phyloP scores from a whole-genome alignment of 1,140 invertebrate genomes.

The Gryon sp. region DNA sequence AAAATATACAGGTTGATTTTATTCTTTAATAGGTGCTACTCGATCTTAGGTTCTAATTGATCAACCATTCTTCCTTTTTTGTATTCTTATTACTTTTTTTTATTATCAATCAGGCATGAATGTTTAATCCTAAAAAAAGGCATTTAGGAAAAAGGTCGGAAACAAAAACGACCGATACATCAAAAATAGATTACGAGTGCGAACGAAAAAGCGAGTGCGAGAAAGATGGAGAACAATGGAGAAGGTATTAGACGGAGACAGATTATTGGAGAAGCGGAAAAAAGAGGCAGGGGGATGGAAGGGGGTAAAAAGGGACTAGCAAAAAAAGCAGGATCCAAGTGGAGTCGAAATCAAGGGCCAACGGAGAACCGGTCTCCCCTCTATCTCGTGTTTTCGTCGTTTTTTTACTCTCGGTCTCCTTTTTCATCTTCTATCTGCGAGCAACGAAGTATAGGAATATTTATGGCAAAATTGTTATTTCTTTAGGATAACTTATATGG shows the following conservation, averaged over 20 bases:
- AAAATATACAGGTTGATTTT: too few relatives aligned
- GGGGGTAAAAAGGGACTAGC: slow-evolving; percentile 24
- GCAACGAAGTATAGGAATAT: slow-evolving; percentile 4
- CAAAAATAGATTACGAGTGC: slow-evolving; percentile 46
- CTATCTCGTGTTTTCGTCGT: slow-evolving; percentile 43
- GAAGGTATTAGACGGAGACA: not conserved
- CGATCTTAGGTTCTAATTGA: too few relatives aligned
- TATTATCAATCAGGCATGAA: slow-evolving; percentile 25
- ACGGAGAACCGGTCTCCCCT: slow-evolving; percentile 75
- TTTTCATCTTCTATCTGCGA: slow-evolving; percentile 32
- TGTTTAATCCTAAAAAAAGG: slow-evolving; percentile 31
- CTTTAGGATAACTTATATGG: too few relatives aligned
- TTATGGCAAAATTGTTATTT: slow-evolving; percentile 10
- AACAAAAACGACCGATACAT: slow-evolving; percentile 19
- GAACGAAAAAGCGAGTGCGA: slow-evolving; percentile 10
- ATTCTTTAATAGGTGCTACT: too few relatives aligned
- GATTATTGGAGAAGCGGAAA: slow-evolving; percentile 24
- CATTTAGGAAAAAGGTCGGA: slow-evolving; percentile 14
- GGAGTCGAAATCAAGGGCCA: slow-evolving; percentile 76
- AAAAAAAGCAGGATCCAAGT: slow-evolving; percentile 65
- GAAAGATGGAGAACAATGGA: too few relatives aligned
- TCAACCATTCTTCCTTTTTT: too few relatives aligned
- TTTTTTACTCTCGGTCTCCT: slow-evolving; percentile 18
- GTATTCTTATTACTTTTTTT: too few relatives aligned
- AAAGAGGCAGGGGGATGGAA: slow-evolving; percentile 21